phyloP scores from a whole-genome alignment of 2,888 invertebrate genomes.

The Galerucella calmariensis region DNA sequence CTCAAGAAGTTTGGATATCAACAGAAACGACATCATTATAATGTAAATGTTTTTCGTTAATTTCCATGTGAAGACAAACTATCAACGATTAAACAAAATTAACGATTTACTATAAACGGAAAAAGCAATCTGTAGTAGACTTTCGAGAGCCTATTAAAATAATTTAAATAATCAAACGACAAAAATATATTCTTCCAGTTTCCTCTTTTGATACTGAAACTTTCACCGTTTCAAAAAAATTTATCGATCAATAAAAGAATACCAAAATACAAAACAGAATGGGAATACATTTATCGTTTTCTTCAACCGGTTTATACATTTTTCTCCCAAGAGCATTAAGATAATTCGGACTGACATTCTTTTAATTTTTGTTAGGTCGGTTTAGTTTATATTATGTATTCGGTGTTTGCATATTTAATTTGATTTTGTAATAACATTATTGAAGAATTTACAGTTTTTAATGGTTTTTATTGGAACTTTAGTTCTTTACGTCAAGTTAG shows the following conservation, averaged over 20 bases:
- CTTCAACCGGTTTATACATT: conserved; percentile 57
- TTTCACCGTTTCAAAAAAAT: conserved; percentile 61
- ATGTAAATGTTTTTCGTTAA: not conserved
- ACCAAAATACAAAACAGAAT: conserved; percentile 55
- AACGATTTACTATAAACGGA: conserved; percentile 1
- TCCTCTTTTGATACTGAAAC: conserved; percentile 49
- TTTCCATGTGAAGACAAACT: not conserved
- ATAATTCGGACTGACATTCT: conserved; percentile 63
- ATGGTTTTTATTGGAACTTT: too few relatives aligned
- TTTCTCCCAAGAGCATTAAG: conserved; percentile 59
- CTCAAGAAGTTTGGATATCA: not conserved
- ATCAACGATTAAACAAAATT: not conserved
- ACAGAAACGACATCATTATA: not conserved
- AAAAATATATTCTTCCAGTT: conserved; percentile 40
- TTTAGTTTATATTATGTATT: conserved; percentile 3
- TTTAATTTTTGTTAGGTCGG: conserved; percentile 54
- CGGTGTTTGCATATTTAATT: conserved; percentile 8
- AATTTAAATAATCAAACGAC: conserved; percentile 7
- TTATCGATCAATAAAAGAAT: conserved; percentile 58
- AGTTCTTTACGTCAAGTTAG: too few relatives aligned
- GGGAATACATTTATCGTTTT: conserved; percentile 48
- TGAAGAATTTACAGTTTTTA: not conserved
- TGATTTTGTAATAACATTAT: not conserved
- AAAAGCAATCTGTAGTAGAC: not conserved
- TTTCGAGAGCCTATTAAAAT: not conserved